Percentiles rank a stretch among this genome's conserved stretches.
Conservation (phyloP, 2,113 vertebrate genomes). For the Macaca nemestrina region DNA sequence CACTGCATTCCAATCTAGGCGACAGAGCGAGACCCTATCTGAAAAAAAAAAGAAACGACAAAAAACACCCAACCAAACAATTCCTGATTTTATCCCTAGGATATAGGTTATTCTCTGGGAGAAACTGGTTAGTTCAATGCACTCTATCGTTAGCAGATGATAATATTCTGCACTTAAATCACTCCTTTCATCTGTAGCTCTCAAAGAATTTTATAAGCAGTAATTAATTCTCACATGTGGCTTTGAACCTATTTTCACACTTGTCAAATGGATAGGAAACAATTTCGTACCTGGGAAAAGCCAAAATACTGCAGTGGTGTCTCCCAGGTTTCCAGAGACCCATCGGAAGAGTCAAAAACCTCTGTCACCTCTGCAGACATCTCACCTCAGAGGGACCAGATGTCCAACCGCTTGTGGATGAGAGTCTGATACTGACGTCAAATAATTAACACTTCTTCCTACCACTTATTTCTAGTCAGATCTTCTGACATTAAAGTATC, state of each 20-base stretch:
- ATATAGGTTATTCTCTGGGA: not conserved
- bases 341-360: not conserved
- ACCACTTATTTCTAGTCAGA: not conserved
- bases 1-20: too few relatives aligned
- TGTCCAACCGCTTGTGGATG: not conserved
- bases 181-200: conserved; percentile 27
- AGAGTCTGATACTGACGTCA: not conserved
- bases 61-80: too few relatives aligned
- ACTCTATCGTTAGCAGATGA: not conserved
- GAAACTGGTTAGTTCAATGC: not conserved
- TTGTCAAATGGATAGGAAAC: not conserved
- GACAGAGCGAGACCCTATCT: too few relatives aligned
- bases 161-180: not conserved
- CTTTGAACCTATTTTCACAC: not conserved
- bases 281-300: not conserved
- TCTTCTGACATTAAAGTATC: not conserved
- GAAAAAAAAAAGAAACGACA: too few relatives aligned
- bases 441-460: not conserved
- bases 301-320: not conserved
- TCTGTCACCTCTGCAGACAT: not conserved
- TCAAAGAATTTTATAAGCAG: conserved; percentile 12
- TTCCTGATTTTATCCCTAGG: not conserved
- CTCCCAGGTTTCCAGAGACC: not conserved
- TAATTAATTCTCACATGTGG: not conserved
- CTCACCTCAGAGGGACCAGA: too few relatives aligned